Percentiles rank a stretch among this genome's conserved stretches.
Evolutionary conservation across 2,797 vertebrate genomes (phyloP).

Genomic region (Pagetopsis macropterus): DNA sequence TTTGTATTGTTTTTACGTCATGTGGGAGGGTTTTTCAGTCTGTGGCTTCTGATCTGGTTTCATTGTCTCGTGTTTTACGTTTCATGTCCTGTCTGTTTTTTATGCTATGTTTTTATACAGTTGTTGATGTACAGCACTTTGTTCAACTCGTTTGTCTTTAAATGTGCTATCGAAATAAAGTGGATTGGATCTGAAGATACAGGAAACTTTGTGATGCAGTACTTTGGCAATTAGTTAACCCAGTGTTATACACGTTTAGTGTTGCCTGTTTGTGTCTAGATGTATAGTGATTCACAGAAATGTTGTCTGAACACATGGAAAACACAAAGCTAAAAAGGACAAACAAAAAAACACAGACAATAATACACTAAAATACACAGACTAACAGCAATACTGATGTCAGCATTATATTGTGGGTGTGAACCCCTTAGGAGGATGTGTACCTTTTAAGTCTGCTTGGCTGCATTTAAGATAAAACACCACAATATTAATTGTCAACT

Average conservation of each 20-base stretch:
- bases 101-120: too few species aligned
- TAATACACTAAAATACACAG: not conserved
- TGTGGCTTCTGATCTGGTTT: too few species aligned
- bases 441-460: constrained; percentile 2
- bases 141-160: too few species aligned
- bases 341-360: not conserved
- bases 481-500: constrained; percentile 9
- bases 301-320: not conserved
- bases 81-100: too few species aligned
- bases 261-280: not conserved
- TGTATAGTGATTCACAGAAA: not conserved
- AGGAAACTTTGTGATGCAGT: constrained; percentile 22
- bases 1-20: too few species aligned
- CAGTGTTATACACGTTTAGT: not conserved
- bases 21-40: too few species aligned
- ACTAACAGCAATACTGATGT: not conserved
- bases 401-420: constrained; percentile 13
- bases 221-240: constrained; percentile 9
- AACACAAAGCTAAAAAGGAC: not conserved
- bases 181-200: not conserved
- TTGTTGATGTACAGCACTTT: too few species aligned
- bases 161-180: too few species aligned
- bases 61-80: too few species aligned
- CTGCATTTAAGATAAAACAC: constrained; percentile 19
- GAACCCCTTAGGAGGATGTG: not conserved